Conservation (phyloP, 2,113 vertebrate species). For the Zosterops pallidus region DNA sequence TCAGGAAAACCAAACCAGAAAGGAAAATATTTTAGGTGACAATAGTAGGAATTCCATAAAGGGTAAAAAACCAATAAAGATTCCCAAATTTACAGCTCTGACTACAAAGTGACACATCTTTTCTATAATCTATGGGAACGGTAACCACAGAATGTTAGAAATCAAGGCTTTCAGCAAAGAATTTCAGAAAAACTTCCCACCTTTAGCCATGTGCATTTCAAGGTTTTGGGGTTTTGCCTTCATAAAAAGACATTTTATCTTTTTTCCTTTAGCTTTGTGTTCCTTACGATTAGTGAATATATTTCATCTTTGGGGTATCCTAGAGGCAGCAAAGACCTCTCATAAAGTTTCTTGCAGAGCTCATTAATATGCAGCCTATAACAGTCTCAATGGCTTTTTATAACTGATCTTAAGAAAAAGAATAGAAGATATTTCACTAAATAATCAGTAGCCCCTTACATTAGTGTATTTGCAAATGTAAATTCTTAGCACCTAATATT, state of each 20-base stretch:
- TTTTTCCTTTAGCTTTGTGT: neutral
- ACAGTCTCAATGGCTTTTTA: neutral
- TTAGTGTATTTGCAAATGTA: slow-evolving; percentile 52
- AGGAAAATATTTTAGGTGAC: neutral
- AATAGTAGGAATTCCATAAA: neutral
- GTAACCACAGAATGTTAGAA: neutral
- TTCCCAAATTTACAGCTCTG: neutral
- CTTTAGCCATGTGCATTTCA: neutral
- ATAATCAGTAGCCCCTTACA: neutral
- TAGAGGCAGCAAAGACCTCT: neutral
- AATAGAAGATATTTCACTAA: neutral
- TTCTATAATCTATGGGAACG: neutral
- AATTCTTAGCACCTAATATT: slow-evolving; percentile 35
- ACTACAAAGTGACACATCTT: neutral
- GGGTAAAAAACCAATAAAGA: neutral
- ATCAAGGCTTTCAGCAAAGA: neutral
- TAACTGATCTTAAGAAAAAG: neutral
- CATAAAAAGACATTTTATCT: neutral
- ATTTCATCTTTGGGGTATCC: neutral
- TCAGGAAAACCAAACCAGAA: neutral
- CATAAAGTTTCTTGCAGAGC: neutral
- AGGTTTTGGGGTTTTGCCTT: neutral
- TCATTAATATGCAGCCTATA: neutral
- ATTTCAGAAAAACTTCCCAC: neutral
- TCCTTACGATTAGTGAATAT: neutral